Evolutionary conservation across 2,113 vertebrate genomes (phyloP), one percentile per base, ranked within the genome.

Genomic region (Sylvilagus bachmani): DNA sequence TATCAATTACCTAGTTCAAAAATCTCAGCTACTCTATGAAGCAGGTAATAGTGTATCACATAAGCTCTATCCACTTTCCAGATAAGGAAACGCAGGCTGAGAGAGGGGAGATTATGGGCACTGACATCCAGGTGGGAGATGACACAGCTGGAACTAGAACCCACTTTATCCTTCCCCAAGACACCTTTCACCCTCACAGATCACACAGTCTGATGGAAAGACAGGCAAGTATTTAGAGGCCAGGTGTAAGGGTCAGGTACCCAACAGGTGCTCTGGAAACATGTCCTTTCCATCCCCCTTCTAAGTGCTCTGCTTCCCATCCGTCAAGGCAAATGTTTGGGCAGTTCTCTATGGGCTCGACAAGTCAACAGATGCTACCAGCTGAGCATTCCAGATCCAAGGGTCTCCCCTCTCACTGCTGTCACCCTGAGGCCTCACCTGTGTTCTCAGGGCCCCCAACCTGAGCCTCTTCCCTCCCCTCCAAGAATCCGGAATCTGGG

Each of bases 401-500:
- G 22, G 25, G 19, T 14, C 29, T 66, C 61, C 13, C 29, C 21
- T 75, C 84, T 82, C 62, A 5, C 17, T 33, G 10, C 24, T 24
- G 21, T 70, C 51, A 78, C 36, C 61, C 36, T 21, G 44, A 90
- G 62, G 58, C 27, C 33, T 24, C 6, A 5, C 5, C 12, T 58
- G 27, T 88, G 12, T 81, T 61, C 69, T 85, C 25, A 10, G 69
- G 17, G 16, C 6, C 31, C 44, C 84, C 17, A 36, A 6, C 21
- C 27, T 24, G 36, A 70, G 66, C 38, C 71, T 71, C 49, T 6
- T 1, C 25, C 62, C 70, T 75, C 49, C 31, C 81, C 53, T 62
- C 8, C 66, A 82, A 86, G 44, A 51, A 58, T 71, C 86, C n/a
- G 11, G 58, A 94, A 91, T 93, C 83, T 24, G 19, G 5, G 25